Evolutionary conservation across 2,797 vertebrate species (phyloP).

Genomic region (Enteromius afrohamiltoni): DNA sequence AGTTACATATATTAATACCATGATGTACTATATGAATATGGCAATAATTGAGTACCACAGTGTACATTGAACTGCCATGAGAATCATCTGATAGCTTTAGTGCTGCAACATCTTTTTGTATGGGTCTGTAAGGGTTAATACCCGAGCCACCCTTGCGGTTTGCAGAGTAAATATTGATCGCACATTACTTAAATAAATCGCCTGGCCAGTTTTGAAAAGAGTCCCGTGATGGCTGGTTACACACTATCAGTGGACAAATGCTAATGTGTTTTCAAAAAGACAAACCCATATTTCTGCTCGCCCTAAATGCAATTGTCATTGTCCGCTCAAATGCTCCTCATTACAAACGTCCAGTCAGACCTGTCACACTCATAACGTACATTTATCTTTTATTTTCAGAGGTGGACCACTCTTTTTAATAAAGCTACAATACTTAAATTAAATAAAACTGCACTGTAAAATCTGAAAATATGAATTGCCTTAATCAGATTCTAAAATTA

Average conservation of each 20-base stretch:
- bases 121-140: not conserved
- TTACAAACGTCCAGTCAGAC: not conserved
- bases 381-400: not conserved
- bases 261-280: constrained; percentile 40
- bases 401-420: not conserved
- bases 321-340: not conserved
- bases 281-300: constrained; percentile 32
- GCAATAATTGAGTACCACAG: not conserved
- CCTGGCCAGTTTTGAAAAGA: constrained; percentile 68
- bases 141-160: constrained; percentile 49
- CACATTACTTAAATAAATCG: constrained; percentile 78
- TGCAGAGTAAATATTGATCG: constrained; percentile 74
- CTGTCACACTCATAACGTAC: not conserved
- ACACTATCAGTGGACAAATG: constrained; percentile 44
- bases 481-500: not conserved
- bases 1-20: not conserved
- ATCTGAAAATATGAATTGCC: not conserved
- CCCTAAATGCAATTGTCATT: constrained; percentile 43
- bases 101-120: not conserved
- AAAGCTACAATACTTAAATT: not conserved
- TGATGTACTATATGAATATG: not conserved
- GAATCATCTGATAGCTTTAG: not conserved
- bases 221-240: constrained; percentile 45
- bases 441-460: not conserved
- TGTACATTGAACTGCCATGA: not conserved